phyloP scores from a whole-genome alignment of 2,888 invertebrate genomes.

The Pollenia labialis region DNA sequence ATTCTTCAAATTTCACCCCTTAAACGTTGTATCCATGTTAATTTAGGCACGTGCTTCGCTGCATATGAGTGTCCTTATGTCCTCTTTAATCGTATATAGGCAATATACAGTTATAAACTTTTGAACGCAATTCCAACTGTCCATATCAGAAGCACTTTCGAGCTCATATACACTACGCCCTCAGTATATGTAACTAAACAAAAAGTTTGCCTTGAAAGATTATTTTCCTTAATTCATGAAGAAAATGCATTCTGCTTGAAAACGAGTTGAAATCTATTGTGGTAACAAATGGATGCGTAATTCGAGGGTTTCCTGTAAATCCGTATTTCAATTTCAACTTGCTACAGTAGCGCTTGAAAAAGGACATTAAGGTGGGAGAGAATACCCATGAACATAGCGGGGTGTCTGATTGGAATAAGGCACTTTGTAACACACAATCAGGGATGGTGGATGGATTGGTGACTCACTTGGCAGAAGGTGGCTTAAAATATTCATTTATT shows the following conservation, averaged over 20 bases:
- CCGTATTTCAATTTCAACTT: conserved; percentile 9
- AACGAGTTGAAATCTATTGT: too few species aligned
- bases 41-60: conserved; percentile 81
- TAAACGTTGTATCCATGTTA: conserved; percentile 80
- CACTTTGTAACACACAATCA: conserved; percentile 34
- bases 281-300: neutral
- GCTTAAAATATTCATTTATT: conserved; percentile 49
- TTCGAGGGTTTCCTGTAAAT: conserved; percentile 1
- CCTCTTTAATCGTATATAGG: conserved; percentile 54
- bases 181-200: neutral
- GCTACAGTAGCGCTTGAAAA: conserved; percentile 59
- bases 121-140: conserved; percentile 34
- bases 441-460: conserved; percentile 64
- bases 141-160: conserved; percentile 3
- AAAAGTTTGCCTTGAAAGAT: too few species aligned
- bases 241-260: too few species aligned
- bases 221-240: too few species aligned
- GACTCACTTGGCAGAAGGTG: conserved; percentile 73
- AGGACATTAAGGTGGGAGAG: conserved; percentile 48
- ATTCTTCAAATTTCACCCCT: conserved; percentile 80
- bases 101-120: conserved; percentile 66
- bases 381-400: conserved; percentile 25
- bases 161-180: conserved; percentile 1
- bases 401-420: conserved; percentile 69
- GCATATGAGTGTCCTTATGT: conserved; percentile 60